Percentiles rank a stretch among this genome's conserved stretches.
These are phyloP conservation scores for Euplagia quadripunctaria DNA, from an alignment of 2,888 invertebrate genomes.

Conservation along the genomic window DNA sequence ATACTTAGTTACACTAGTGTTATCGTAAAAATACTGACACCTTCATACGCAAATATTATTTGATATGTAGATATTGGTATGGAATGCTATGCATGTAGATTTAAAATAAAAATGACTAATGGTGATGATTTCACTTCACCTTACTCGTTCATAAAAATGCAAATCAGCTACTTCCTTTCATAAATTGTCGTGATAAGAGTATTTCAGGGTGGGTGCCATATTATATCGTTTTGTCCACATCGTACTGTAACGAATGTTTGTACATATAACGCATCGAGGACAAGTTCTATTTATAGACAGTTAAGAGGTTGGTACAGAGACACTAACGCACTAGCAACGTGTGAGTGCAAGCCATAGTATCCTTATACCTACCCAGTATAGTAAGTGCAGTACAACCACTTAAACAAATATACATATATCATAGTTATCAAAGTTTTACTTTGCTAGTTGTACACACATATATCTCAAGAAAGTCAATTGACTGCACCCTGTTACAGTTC, in stretches of 20 bases:
- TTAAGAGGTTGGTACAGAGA: slow-evolving; percentile 30
- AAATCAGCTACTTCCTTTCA: slow-evolving; percentile 84
- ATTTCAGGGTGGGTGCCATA: slow-evolving; percentile 79
- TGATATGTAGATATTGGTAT: slow-evolving; percentile 10
- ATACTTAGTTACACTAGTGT: slow-evolving; percentile 3
- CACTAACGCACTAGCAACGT: slow-evolving; percentile 33
- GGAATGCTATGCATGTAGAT: slow-evolving; percentile 26
- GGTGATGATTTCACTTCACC: slow-evolving; percentile 74
- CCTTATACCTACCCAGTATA: slow-evolving; percentile 39
- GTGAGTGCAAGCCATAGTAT: slow-evolving; percentile 40
- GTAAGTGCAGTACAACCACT: slow-evolving; percentile 47
- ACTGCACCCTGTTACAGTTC: slow-evolving; percentile 30
- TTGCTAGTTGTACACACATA: not conserved
- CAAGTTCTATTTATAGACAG: slow-evolving; percentile 62
- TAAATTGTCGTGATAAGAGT: slow-evolving; percentile 78
- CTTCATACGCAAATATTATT: slow-evolving; percentile 19
- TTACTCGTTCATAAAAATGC: slow-evolving; percentile 84
- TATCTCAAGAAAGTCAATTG: slow-evolving; percentile 9
- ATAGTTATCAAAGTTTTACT: not conserved
- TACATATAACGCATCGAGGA: slow-evolving; percentile 55
- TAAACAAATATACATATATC: slow-evolving; percentile 27
- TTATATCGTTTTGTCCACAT: slow-evolving; percentile 59
- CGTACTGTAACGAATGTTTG: slow-evolving; percentile 60
- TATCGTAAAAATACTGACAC: slow-evolving; percentile 8
- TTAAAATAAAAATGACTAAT: slow-evolving; percentile 43